Percentiles rank a stretch among this genome's conserved stretches.
Conservation (phyloP, 1,140 invertebrate species). For the Drosophila pachea region DNA sequence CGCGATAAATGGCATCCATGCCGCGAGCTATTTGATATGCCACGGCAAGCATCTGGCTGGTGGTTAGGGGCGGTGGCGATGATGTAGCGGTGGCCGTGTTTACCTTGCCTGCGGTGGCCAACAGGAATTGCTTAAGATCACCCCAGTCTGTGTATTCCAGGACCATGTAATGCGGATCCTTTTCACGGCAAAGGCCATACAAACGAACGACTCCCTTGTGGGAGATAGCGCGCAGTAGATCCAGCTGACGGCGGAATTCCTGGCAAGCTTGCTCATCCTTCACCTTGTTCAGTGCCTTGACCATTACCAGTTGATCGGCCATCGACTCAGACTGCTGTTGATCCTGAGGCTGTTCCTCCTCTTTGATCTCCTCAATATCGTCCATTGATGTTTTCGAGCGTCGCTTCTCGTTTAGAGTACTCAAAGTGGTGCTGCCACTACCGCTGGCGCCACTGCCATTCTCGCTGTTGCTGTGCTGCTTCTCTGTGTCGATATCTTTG, state of each 20-base stretch:
- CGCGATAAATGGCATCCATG: slow-evolving; percentile 86
- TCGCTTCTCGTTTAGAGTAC: slow-evolving; percentile 72
- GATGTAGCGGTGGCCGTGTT: slow-evolving; percentile 66
- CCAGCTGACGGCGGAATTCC: slow-evolving; percentile 93
- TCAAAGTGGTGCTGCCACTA: slow-evolving; percentile 64
- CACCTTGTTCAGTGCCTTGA: slow-evolving; percentile 79
- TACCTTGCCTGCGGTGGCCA: slow-evolving; percentile 83
- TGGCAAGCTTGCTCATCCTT: slow-evolving; percentile 87
- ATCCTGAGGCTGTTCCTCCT: slow-evolving; percentile 60
- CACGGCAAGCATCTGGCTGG: slow-evolving; percentile 86
- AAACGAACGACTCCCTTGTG: slow-evolving; percentile 90
- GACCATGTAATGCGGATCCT: slow-evolving; percentile 93
- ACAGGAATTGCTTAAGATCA: slow-evolving; percentile 95
- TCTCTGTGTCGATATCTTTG: slow-evolving; percentile 67
- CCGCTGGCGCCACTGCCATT: slow-evolving; percentile 60
- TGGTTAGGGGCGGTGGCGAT: slow-evolving; percentile 83
- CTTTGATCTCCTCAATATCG: slow-evolving; percentile 78
- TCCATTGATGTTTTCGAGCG: slow-evolving; percentile 77
- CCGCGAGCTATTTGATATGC: slow-evolving; percentile 90
- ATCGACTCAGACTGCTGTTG: slow-evolving; percentile 31
- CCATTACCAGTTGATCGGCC: slow-evolving; percentile 65
- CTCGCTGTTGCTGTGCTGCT: slow-evolving; percentile 76
- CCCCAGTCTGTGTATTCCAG: slow-evolving; percentile 97
- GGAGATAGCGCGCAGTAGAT: slow-evolving; percentile 88
- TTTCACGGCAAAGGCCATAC: slow-evolving; percentile 89